These are phyloP conservation scores for Troides aeacus DNA, from an alignment of 2,888 invertebrate genomes.

Conservation along the genomic window DNA sequence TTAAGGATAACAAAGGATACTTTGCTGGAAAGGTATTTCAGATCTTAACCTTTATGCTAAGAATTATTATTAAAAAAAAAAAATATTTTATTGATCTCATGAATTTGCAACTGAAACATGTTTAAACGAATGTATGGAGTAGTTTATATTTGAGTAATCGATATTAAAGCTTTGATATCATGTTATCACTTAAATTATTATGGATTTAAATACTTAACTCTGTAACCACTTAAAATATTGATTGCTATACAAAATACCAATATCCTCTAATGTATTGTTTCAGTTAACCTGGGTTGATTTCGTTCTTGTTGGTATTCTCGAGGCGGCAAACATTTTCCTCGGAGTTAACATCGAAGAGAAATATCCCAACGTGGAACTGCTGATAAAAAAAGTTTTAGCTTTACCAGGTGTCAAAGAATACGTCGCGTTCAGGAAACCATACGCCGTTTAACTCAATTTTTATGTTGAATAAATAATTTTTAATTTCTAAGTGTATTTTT, in stretches of 20 bases:
- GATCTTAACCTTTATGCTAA: neutral
- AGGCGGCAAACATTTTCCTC: conserved; percentile 50
- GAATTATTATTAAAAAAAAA: too few relatives aligned
- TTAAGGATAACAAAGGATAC: conserved; percentile 56
- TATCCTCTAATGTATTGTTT: conserved; percentile 27
- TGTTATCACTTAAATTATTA: too few relatives aligned
- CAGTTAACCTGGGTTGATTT: conserved; percentile 70
- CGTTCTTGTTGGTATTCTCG: conserved; percentile 58
- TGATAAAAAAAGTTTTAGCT: conserved; percentile 47
- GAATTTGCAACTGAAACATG: too few relatives aligned
- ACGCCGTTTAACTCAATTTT: conserved; percentile 31
- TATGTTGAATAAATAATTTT: conserved; percentile 4
- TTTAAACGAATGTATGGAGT: too few relatives aligned
- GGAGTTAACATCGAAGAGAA: conserved; percentile 50
- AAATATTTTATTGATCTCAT: neutral
- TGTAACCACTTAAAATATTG: too few relatives aligned
- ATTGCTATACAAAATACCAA: too few relatives aligned
- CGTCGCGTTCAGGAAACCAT: conserved; percentile 50
- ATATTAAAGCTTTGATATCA: too few relatives aligned
- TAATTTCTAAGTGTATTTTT: conserved; percentile 1
- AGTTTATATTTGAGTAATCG: too few relatives aligned
- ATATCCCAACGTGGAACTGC: conserved; percentile 49
- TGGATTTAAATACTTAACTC: too few relatives aligned
- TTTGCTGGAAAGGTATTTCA: conserved; percentile 57
- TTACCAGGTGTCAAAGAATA: conserved; percentile 65